These are phyloP conservation scores for Drosophila borealis DNA, from an alignment of 2,888 invertebrate genomes.

Conservation along the genomic window DNA sequence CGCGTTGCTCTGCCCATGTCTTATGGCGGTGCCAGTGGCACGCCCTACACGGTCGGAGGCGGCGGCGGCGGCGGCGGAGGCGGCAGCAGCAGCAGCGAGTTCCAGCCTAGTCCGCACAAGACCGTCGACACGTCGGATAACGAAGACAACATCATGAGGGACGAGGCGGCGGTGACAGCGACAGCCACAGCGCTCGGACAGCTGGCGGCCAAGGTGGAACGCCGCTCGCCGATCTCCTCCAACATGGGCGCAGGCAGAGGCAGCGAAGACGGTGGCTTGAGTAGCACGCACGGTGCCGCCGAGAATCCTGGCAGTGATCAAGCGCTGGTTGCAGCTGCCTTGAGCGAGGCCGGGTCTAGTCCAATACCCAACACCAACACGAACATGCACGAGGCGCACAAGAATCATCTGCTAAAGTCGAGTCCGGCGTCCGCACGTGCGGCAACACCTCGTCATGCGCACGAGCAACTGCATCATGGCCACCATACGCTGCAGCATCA, in stretches of 20 bases:
- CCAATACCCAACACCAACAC: slow-evolving; percentile 81
- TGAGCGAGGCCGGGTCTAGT: slow-evolving; percentile 77
- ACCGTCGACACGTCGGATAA: slow-evolving; percentile 81
- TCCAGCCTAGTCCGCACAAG: slow-evolving; percentile 79
- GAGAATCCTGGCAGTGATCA: slow-evolving; percentile 33
- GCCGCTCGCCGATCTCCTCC: slow-evolving; percentile 62
- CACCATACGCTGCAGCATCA: slow-evolving; percentile 44
- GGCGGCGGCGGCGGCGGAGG: slow-evolving; percentile 64
- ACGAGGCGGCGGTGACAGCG: slow-evolving; percentile 62
- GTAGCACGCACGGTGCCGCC: slow-evolving; percentile 21
- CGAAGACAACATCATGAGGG: slow-evolving; percentile 73
- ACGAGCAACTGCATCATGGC: slow-evolving; percentile 63
- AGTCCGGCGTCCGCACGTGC: slow-evolving; percentile 63
- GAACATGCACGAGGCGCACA: slow-evolving; percentile 80
- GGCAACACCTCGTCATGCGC: slow-evolving; percentile 65
- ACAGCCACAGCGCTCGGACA: slow-evolving; percentile 66
- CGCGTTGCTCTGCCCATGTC: slow-evolving; percentile 80
- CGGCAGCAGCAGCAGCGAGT: slow-evolving; percentile 82
- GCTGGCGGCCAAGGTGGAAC: slow-evolving; percentile 73
- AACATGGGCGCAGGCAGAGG: slow-evolving; percentile 31
- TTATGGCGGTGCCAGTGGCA: slow-evolving; percentile 42
- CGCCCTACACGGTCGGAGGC: slow-evolving; percentile 36
- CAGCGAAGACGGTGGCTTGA: slow-evolving; percentile 24
- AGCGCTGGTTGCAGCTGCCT: neutral
- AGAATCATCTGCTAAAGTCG: slow-evolving; percentile 66